phyloP scores from a whole-genome alignment of 2,797 vertebrate genomes.

The Coregonus ussuriensis region DNA sequence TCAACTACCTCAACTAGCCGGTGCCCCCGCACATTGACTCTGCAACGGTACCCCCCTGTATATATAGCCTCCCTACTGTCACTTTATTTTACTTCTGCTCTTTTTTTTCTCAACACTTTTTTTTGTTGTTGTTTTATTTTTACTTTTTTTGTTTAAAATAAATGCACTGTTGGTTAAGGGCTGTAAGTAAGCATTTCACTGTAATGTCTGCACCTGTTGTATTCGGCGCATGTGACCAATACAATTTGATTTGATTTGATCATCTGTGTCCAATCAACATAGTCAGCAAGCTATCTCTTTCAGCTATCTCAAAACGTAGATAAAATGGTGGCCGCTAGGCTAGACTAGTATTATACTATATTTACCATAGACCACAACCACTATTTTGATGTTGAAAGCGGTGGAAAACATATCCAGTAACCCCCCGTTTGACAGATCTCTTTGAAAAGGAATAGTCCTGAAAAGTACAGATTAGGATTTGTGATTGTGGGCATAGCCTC shows the following conservation, averaged over 20 bases:
- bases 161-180: no score
- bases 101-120: no score
- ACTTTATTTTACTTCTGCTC: no score
- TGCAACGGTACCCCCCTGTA: no score
- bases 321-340: not conserved
- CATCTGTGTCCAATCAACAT: conserved; percentile 55
- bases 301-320: conserved; percentile 1
- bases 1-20: no score
- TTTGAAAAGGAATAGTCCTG: conserved; percentile 1
- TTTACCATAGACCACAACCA: not conserved
- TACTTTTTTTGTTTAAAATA: no score
- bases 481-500: conserved; percentile 6
- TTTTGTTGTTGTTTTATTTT: no score
- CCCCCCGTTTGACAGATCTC: not conserved
- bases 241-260: not conserved
- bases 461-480: not conserved
- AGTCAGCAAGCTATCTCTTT: conserved; percentile 31
- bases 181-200: no score
- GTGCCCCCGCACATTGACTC: no score
- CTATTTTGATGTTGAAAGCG: not conserved
- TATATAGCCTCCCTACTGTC: no score
- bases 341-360: not conserved
- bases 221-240: no score
- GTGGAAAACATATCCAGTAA: not conserved
- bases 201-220: no score